A percentile compares a stretch with the other conserved stretches of the same genome.
These are phyloP conservation scores for Lethenteron reissneri DNA, from an alignment of 2,113 vertebrate species.

Conservation along the genomic window DNA sequence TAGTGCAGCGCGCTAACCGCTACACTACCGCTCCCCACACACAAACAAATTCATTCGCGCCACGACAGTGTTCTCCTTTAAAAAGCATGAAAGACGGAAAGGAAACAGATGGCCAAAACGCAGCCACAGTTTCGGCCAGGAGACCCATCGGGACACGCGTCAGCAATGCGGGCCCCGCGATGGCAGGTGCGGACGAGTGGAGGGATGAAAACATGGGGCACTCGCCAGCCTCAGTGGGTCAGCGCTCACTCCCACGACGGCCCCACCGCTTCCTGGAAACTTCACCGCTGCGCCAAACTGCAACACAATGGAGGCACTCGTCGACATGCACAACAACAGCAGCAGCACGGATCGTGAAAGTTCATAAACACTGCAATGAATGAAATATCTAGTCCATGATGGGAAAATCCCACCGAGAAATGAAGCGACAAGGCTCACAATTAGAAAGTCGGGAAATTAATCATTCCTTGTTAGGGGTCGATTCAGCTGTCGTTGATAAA, in stretches of 20 bases:
- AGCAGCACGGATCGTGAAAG: neutral
- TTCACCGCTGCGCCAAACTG: constrained; percentile 42
- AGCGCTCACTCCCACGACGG: constrained; percentile 35
- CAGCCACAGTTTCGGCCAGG: neutral
- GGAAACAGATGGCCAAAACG: neutral
- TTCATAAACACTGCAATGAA: neutral
- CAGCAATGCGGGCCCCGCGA: neutral
- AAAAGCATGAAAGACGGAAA: neutral
- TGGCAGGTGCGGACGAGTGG: neutral
- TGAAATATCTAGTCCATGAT: neutral
- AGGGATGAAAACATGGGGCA: neutral
- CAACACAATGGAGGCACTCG: neutral
- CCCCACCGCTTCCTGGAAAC: constrained; percentile 40
- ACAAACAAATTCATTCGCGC: neutral
- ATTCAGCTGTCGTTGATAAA: too few relatives aligned
- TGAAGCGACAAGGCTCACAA: neutral
- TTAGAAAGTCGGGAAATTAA: too few relatives aligned
- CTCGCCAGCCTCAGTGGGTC: constrained; percentile 23
- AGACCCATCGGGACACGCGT: neutral
- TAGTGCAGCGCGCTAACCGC: too few relatives aligned
- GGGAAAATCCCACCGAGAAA: neutral
- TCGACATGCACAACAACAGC: neutral
- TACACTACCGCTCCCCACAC: too few relatives aligned
- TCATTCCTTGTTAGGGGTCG: too few relatives aligned
- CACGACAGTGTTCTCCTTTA: neutral